These are phyloP conservation scores for Rissa tridactyla DNA, from an alignment of 2,113 vertebrate species.

Conservation along the genomic window DNA sequence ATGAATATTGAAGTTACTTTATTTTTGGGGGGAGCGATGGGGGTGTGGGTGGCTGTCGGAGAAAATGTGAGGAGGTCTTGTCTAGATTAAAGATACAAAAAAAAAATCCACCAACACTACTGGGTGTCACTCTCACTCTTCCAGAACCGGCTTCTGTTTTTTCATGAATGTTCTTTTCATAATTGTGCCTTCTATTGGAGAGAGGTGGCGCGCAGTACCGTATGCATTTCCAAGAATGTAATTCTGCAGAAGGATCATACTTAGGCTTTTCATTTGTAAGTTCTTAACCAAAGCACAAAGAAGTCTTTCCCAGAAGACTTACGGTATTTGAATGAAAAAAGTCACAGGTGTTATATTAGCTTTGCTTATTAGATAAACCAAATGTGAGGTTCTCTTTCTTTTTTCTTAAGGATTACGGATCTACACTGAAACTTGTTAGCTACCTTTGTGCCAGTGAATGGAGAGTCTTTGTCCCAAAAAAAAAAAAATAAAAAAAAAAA, in stretches of 20 bases:
- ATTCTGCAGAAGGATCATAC: background rate
- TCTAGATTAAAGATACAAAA: background rate
- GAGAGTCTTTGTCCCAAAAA: background rate
- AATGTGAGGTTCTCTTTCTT: background rate
- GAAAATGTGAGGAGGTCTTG: background rate
- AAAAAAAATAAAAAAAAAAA: background rate
- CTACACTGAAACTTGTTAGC: background rate
- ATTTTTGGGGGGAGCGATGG: background rate
- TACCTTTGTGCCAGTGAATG: background rate
- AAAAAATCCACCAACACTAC: background rate
- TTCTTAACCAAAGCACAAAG: conserved; percentile 28
- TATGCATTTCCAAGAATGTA: conserved; percentile 28
- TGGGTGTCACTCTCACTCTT: background rate
- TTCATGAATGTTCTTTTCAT: background rate
- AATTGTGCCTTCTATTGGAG: background rate
- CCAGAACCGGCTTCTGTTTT: background rate
- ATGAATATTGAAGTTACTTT: background rate
- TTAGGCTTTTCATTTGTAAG: background rate
- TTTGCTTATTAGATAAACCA: conserved; percentile 26
- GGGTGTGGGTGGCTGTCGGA: background rate
- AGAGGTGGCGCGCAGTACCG: background rate
- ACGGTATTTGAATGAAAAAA: background rate
- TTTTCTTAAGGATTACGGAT: background rate
- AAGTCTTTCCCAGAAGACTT: background rate
- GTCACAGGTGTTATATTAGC: background rate